phyloP scores from a whole-genome alignment of 2,113 vertebrate genomes.

The Oncorhynchus clarkii region DNA sequence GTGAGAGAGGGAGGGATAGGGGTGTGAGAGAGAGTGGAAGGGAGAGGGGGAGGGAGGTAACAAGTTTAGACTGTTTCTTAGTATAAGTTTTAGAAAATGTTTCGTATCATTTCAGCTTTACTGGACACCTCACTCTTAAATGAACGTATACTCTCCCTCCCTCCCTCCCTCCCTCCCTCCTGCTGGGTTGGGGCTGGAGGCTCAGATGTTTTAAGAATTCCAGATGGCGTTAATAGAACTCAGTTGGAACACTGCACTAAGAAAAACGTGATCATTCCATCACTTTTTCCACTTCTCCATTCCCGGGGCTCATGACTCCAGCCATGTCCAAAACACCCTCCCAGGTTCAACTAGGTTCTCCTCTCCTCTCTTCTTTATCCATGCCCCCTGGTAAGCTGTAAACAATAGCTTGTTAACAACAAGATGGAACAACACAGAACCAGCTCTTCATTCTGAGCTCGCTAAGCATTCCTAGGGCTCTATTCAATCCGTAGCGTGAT shows the following conservation, averaged over 20 bases:
- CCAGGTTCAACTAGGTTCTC: slow-evolving; percentile 27
- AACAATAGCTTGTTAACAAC: neutral
- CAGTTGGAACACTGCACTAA: slow-evolving; percentile 31
- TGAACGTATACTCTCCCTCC: too few species aligned
- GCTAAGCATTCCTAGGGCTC: neutral
- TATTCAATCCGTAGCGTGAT: too few species aligned
- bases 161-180: too few species aligned
- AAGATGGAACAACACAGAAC: too few species aligned
- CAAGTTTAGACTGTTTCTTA: slow-evolving; percentile 1
- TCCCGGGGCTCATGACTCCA: slow-evolving; percentile 46
- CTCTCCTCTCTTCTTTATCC: slow-evolving; percentile 6
- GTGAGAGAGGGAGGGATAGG: neutral
- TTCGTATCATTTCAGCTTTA: neutral
- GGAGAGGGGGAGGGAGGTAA: neutral
- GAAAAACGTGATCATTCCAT: slow-evolving; percentile 48
- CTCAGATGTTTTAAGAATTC: slow-evolving; percentile 46
- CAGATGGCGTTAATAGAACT: slow-evolving; percentile 58
- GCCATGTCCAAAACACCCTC: slow-evolving; percentile 34
- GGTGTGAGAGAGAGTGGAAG: too few species aligned
- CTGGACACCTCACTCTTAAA: slow-evolving; percentile 1
- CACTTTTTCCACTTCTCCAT: slow-evolving; percentile 55
- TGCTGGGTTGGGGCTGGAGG: neutral
- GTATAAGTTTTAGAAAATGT: neutral
- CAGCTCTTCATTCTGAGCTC: neutral
- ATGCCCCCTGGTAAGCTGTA: neutral